Evolutionary conservation across 2,888 invertebrate species (phyloP), one percentile per base, ranked within the genome.

Genomic region (Therioaphis trifolii): DNA sequence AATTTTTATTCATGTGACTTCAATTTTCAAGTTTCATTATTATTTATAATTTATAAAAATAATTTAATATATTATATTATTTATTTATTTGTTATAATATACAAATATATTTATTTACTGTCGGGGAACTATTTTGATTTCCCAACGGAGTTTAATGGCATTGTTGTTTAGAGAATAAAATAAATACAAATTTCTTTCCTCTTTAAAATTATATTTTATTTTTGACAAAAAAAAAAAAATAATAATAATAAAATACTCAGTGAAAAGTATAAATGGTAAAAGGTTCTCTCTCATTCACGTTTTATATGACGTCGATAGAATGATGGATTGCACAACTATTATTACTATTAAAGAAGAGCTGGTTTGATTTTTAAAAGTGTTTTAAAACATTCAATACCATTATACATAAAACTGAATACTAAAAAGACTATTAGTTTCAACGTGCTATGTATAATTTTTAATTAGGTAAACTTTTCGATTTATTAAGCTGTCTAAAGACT

Each of bases 251-350:
- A 21, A 5, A 14, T 69, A 49, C 21, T 21, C 27, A n/a, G 43
- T 43, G 27, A 61, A 75, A 75, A 75, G 24, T 43, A 40, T 61
- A 61, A 75, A 75, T 43, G 43, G 27, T 75, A 75, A 75, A 61
- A 75, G 61, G 75, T 58, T 75, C 40, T n/a, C n/a, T n/a, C n/a
- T 21, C 72, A 35, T 35, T 35, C 21, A 49, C 21, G 66, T 55
- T 55, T 21, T 55, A 21, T 35, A 74, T 74, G 74, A 58, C 74
- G 58, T 74, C 24, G 21, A 55, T 29, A 40, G 15, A 55, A 68
- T 74, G 74, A 74, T 74, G 55, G 74, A 74, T 74, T 40, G 58
- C 58, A 9, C 15, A n/a, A 52, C 49, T 69, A 69, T 69, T 69
- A 69, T 69, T 15, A 55, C 27, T 74, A 55, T 74, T 40, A 74